Base-by-base conservation (phyloP, 2,113 vertebrate genomes). In the Channa argus region DNA sequence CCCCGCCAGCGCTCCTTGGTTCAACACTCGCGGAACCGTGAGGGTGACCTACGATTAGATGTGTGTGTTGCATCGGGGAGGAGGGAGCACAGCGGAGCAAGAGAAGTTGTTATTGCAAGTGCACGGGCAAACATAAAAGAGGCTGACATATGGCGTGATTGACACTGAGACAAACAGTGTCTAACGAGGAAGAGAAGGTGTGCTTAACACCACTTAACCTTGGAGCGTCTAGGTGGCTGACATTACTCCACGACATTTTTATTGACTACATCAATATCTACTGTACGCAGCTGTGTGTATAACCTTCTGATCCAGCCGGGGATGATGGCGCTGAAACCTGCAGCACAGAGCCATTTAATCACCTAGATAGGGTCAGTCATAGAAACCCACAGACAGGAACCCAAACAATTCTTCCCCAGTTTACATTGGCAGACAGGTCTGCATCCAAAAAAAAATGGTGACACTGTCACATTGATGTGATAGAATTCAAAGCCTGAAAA, bases 101-200 rank as follows among this genome's bases (percentile, higher is more conserved):
- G 86, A 86, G 87, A 93, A 92, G 87, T 91, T 89, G 81, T 88
- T 75, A 69, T 65, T 41, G 80, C 59, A 41, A 95, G 88, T 79
- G 91, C 96, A 92, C 94, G 94, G 94, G 93, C 95, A 94, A 93
- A 96, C 94, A 92, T 94, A 84, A 95, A 95, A 95, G 93, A 92
- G 92, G 89, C 59, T 80, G 94, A 94, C 94, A 85, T 93, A 87
- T 87, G 88, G 90, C 79, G 85, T 90, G 91, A 91, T 90, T 94
- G 94, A 96, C 94, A 95, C 90, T 59, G 86, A 78, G 86, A 77
- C 84, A 87, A 93, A 93, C 91, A 75, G 65, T 47, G 71, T 92
- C 92, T 90, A 93, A 89, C 60, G 49, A 86, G 79, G 65, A 74
- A 64, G 86, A 88, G 82, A 86, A 86, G 74, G 83, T 79, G 91